phyloP scores from a whole-genome alignment of 2,888 invertebrate genomes.

The Serripes groenlandicus region DNA sequence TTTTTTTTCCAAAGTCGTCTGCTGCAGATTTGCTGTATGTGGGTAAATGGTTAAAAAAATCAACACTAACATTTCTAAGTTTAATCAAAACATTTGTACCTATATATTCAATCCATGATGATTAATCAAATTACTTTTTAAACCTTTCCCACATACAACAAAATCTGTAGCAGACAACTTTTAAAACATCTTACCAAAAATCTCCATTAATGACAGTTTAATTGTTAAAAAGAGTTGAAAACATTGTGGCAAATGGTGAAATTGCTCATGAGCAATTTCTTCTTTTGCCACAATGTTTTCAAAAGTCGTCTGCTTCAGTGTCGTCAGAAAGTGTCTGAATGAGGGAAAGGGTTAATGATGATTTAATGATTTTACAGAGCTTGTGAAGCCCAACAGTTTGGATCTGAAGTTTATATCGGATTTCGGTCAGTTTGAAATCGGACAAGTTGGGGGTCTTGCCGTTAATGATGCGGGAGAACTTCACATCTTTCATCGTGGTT shows the following conservation, averaged over 20 bases:
- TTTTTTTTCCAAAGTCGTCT: too few species aligned
- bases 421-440: conserved; percentile 87
- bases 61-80: too few species aligned
- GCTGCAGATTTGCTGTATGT: too few species aligned
- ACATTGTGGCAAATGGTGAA: not conserved
- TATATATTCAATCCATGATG: too few species aligned
- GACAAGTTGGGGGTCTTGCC: conserved; percentile 95
- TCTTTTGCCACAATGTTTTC: too few species aligned
- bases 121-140: too few species aligned
- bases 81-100: too few species aligned
- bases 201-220: too few species aligned
- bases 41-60: too few species aligned
- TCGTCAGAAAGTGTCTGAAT: not conserved
- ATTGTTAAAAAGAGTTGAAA: not conserved
- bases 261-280: not conserved
- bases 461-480: conserved; percentile 93
- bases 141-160: too few species aligned
- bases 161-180: too few species aligned
- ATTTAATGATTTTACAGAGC: conserved; percentile 20
- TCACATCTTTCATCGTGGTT: conserved; percentile 94
- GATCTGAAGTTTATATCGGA: conserved; percentile 63
- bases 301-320: not conserved
- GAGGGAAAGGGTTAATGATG: not conserved
- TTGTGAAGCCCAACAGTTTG: conserved; percentile 33
- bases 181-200: not conserved